Percentiles rank a stretch among this genome's conserved stretches.
Evolutionary conservation across 2,113 vertebrate species (phyloP).

Genomic region (Perca schrenkii): DNA sequence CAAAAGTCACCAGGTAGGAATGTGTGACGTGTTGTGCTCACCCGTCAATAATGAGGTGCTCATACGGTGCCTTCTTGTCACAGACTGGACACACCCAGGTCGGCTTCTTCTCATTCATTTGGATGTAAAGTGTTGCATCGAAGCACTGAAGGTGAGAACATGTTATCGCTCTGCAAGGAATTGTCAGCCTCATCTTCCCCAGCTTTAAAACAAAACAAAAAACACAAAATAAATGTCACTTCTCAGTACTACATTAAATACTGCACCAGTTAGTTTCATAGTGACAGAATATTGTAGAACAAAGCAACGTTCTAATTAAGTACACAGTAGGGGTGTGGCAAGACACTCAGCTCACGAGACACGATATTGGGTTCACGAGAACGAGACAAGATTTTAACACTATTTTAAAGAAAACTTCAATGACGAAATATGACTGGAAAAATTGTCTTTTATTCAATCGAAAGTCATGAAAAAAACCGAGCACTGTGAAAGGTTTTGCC

Average conservation of each 20-base stretch:
- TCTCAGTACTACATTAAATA: background rate
- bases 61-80: conserved; percentile 97
- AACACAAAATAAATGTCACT: background rate
- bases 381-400: too few relatives aligned
- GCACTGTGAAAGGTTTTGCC: too few relatives aligned
- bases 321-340: background rate
- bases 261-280: background rate
- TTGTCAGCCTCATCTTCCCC: conserved; percentile 97
- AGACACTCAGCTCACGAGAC: too few relatives aligned
- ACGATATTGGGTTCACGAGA: too few relatives aligned
- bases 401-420: too few relatives aligned
- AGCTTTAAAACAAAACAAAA: conserved; percentile 82
- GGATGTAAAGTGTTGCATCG: conserved; percentile 97
- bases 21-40: conserved; percentile 74
- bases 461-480: too few relatives aligned
- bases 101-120: conserved; percentile 99
- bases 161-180: conserved; percentile 94
- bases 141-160: conserved; percentile 98
- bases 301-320: background rate
- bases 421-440: too few relatives aligned
- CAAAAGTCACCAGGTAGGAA: background rate
- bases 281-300: background rate
- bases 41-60: conserved; percentile 97
- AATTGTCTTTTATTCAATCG: too few relatives aligned
- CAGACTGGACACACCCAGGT: conserved; percentile 99